Percentiles rank a stretch among this genome's conserved stretches.
Conservation (phyloP, 23 tunicate species). For the Clavelina lepadiformis region DNA sequence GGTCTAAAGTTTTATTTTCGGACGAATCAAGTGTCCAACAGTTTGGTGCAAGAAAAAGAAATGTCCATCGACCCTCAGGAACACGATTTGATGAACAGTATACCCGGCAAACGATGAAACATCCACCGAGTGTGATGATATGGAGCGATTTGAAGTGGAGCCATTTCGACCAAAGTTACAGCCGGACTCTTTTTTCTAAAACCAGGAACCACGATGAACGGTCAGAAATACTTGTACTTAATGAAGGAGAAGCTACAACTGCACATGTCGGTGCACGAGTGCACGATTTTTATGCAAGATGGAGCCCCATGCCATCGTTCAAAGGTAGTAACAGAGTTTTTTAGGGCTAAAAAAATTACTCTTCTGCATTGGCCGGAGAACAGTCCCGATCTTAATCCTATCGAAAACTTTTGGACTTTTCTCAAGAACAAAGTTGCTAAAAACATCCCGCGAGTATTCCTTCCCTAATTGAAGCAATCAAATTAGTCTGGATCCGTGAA, state of each 20-base stretch:
- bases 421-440: too few relatives aligned
- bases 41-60: conserved; percentile 5
- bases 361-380: conserved; percentile 8
- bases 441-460: too few relatives aligned
- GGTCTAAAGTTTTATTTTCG: conserved; percentile 19
- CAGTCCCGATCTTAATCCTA: too few relatives aligned
- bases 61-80: conserved; percentile 25
- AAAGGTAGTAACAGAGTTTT: conserved; percentile 8
- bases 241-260: conserved; percentile 11
- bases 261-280: conserved; percentile 22
- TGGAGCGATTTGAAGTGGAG: too few relatives aligned
- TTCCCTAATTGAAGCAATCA: too few relatives aligned
- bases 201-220: conserved; percentile 24
- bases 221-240: conserved; percentile 9
- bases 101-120: conserved; percentile 20
- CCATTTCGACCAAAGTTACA: conserved; percentile 4
- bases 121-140: conserved; percentile 25
- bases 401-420: too few relatives aligned
- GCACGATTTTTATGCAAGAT: conserved; percentile 18
- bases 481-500: too few relatives aligned
- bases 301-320: conserved; percentile 16
- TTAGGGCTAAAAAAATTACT: background rate
- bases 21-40: conserved; percentile 25
- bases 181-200: conserved; percentile 8
- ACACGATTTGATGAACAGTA: conserved; percentile 11